Evolutionary conservation across 2,797 vertebrate species (phyloP).

Genomic region (Rhynchonycteris naso): DNA sequence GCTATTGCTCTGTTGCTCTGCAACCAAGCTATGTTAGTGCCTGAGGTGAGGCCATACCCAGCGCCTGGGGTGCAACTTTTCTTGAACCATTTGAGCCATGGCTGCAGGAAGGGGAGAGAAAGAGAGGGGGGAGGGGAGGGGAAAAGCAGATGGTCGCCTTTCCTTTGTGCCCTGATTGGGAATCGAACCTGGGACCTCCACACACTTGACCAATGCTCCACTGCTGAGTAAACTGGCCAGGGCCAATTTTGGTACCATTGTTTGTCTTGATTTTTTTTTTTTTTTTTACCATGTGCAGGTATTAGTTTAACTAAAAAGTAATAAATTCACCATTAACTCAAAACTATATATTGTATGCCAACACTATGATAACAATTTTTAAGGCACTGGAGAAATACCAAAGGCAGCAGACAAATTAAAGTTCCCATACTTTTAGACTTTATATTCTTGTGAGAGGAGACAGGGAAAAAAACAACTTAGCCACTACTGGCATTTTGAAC

Average conservation of each 20-base stretch:
- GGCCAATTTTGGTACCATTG: neutral
- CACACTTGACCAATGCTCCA: no score
- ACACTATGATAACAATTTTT: neutral
- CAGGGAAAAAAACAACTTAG: neutral
- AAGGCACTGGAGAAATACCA: neutral
- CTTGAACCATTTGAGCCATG: no score
- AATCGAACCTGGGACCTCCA: no score
- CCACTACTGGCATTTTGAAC: neutral
- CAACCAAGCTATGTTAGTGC: no score
- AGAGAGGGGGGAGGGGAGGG: no score
- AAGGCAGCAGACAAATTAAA: neutral
- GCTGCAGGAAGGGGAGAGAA: no score
- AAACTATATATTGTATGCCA: neutral
- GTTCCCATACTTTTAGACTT: neutral
- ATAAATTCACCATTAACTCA: neutral
- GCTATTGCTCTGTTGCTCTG: no score
- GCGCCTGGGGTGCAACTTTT: no score
- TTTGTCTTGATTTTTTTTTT: neutral
- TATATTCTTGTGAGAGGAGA: neutral
- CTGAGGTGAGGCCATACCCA: no score
- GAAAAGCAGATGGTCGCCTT: no score
- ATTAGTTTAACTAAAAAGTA: slow-evolving; percentile 3
- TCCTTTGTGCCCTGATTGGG: no score
- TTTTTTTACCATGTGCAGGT: neutral
- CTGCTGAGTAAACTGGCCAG: no score